Percentiles rank a stretch among this genome's conserved stretches.
Evolutionary conservation across 2,113 vertebrate genomes (phyloP).

Genomic region (Chaetura pelagica): DNA sequence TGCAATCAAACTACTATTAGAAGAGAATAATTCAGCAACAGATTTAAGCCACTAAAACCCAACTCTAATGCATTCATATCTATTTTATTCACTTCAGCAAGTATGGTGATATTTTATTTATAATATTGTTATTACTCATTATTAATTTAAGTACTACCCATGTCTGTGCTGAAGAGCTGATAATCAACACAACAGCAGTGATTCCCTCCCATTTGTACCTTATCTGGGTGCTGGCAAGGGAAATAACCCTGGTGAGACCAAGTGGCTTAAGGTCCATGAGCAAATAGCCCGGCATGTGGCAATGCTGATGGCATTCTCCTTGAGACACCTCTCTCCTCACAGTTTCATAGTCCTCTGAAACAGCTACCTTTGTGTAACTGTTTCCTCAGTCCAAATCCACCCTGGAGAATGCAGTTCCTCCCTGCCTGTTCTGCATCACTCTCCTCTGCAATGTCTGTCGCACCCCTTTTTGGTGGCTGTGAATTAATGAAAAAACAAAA

Average conservation of each 20-base stretch:
- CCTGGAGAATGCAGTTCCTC: not conserved
- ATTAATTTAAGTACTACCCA: not conserved
- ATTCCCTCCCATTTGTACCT: not conserved
- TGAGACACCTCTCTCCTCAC: not conserved
- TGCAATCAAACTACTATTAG: not conserved
- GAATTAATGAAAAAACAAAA: not conserved
- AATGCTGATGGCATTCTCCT: not conserved
- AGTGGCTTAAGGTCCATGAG: not conserved
- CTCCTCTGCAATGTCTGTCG: not conserved
- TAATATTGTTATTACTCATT: not conserved
- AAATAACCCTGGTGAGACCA: not conserved
- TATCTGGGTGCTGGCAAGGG: not conserved
- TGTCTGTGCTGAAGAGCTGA: not conserved
- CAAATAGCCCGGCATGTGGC: not conserved
- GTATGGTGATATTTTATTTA: slow-evolving; percentile 1
- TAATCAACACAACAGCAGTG: not conserved
- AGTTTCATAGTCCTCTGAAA: not conserved
- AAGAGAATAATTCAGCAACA: not conserved
- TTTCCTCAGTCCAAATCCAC: not conserved
- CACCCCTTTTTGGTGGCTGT: not conserved
- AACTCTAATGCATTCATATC: not conserved
- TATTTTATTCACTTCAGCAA: slow-evolving; percentile 1
- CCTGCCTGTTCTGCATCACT: not conserved
- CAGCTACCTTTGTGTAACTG: not conserved
- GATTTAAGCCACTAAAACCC: not conserved